Evolutionary conservation across 1,140 invertebrate species (phyloP), one percentile per base, ranked within the genome.

Genomic region (Aplysia californica): DNA sequence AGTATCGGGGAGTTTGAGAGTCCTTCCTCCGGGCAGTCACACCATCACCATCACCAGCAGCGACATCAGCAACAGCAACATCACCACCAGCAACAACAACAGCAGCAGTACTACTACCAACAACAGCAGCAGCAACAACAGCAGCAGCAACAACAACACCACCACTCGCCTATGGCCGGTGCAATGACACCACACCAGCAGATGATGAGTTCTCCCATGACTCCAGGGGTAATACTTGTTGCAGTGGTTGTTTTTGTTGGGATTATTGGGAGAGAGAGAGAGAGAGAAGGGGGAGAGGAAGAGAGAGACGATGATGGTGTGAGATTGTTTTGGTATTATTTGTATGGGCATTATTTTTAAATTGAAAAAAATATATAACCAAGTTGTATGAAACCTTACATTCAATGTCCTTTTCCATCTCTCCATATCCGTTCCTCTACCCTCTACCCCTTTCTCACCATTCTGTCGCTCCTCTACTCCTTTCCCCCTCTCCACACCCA

Each of bases 1-100:
- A 76, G 56, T 36, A 69, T 76, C n/a, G n/a, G 38, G 59, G 66
- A 61, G 38, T 68, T 69, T 76, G 66, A 76, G n/a, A 76, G 67
- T 64, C 66, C 67, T 21, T 18, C 39, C 10, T 70, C 67, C 31
- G n/a, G 10, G 29, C 38, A 29, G 1, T 55, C 55, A 36, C 35
- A 55, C n/a, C 35, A 73, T 2, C 59, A 33, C n/a, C 59, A 50
- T 6, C 61, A 31, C 5, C 55, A 23, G 3, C 58, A n/a, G 21
- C 38, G 44, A 26, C 58, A 64, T 4, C 72, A 59, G 71, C 58
- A 38, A 10, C 58, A 73, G 18, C 69, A 71, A 33, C 56, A 61
- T 29, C 73, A 75, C 29, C 73, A 75, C 10, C 38, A 44, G 59
- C 39, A 39, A 31, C 31, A 76, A 15, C 65, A 67, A 15, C 75